A percentile compares a stretch with the other conserved stretches of the same genome.
Conservation (phyloP, 2,113 vertebrate genomes). For the Sarotherodon lohbergeri region DNA sequence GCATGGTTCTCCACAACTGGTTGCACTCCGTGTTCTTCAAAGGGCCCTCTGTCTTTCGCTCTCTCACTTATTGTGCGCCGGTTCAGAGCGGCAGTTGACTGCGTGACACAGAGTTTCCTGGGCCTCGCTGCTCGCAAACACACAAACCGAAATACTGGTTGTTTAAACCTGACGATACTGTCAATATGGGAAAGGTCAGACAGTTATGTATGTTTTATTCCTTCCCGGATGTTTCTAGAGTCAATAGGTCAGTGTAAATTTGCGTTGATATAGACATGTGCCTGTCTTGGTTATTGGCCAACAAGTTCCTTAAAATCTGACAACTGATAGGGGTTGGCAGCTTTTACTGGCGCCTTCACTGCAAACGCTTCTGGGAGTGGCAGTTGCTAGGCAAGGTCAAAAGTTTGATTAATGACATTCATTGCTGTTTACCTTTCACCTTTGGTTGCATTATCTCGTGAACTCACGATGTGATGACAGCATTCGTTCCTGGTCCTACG, state of each 20-base stretch:
- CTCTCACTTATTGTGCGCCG: neutral
- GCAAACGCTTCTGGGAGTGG: slow-evolving; percentile 37
- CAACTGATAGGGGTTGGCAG: slow-evolving; percentile 38
- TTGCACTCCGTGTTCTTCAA: slow-evolving; percentile 47
- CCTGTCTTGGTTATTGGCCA: slow-evolving; percentile 26
- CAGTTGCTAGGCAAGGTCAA: slow-evolving; percentile 30
- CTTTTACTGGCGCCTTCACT: slow-evolving; percentile 35
- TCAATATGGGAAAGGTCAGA: slow-evolving; percentile 42
- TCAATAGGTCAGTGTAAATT: slow-evolving; percentile 23
- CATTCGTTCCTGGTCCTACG: neutral
- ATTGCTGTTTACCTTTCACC: slow-evolving; percentile 45
- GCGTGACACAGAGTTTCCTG: neutral
- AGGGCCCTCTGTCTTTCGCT: neutral
- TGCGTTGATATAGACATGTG: slow-evolving; percentile 38
- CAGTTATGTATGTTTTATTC: slow-evolving; percentile 25
- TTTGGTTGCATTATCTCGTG: slow-evolving; percentile 59
- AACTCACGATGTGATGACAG: neutral
- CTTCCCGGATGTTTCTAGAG: slow-evolving; percentile 40
- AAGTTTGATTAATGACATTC: slow-evolving; percentile 60
- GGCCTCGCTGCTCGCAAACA: neutral
- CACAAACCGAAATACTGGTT: slow-evolving; percentile 23
- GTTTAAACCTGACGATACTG: slow-evolving; percentile 34
- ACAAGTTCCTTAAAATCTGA: slow-evolving; percentile 45
- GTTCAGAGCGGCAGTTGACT: neutral
- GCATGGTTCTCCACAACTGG: slow-evolving; percentile 51